Base-by-base conservation (phyloP, 2,888 invertebrate species). In the Rhorus exstirpatorius region DNA sequence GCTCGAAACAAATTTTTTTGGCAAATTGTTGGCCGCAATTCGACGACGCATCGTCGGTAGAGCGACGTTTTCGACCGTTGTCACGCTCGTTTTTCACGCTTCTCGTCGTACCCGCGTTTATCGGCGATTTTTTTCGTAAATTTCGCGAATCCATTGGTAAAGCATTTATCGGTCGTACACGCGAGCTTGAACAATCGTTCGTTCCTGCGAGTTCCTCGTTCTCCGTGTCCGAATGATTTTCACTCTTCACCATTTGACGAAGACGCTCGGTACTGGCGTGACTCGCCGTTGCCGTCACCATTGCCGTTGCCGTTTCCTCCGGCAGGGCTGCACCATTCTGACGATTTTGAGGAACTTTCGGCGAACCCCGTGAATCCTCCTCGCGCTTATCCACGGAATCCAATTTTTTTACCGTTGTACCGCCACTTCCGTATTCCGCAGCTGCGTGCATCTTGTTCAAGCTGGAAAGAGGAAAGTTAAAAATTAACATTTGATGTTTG, bases 381-480 rank as follows among this genome's bases (percentile, higher is more conserved):
- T 89, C 89, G 14, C 87, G 88, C 24, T 90, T 89, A 10, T 90
- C 89, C 38, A 31, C 31, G 26, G 86, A 83, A 6, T 87, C 88
- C 67, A 89, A 87, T 75, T 90, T 91, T 86, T 92, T 92, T 35
- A 89, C 91, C 55, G 92, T 93, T 83, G 92, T 91, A 76, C 93
- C 94, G 86, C 93, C 93, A 79, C 92, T 91, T 8, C 94, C 94
- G 85, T 93, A 93, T 83, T 95, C 95, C 94, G 94, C 94, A 53
- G 94, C 94, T 60, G 94, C 94, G 90, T 95, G 94, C 95, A 95
- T 95, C 90, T 94, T 95, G 93, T 94, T 94, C 86, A 94, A 91
- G 85, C 95, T 95, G 93, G 17, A 93, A 94, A 89, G 83, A 87
- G 68, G n/a, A n/a, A n/a, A n/a, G 10, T 12, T 19, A 38, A 38